Conservation (phyloP, 2,888 invertebrate genomes). For the Lasioglossum oenotherae region DNA sequence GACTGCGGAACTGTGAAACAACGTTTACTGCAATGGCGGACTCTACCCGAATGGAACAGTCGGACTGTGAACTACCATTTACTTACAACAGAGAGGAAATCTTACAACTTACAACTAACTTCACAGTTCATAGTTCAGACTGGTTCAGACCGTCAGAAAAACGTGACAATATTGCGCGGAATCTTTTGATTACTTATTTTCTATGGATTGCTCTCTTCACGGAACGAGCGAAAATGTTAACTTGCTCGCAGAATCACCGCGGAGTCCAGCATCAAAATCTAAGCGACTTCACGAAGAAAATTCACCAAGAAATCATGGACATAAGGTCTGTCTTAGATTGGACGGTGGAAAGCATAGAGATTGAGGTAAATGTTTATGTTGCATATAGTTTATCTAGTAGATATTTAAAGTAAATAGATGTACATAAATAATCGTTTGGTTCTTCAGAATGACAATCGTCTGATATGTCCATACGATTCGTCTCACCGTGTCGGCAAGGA, state of each 20-base stretch:
- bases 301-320: conserved; percentile 64
- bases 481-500: conserved; percentile 84
- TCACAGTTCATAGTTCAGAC: background rate
- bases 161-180: background rate
- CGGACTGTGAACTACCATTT: too few species aligned
- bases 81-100: too few species aligned
- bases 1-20: too few species aligned
- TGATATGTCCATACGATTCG: conserved; percentile 84
- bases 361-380: conserved; percentile 61
- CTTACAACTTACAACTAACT: background rate
- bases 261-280: conserved; percentile 65
- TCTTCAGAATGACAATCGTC: conserved; percentile 76
- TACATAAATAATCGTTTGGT: background rate
- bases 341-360: conserved; percentile 67
- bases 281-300: conserved; percentile 62
- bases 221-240: conserved; percentile 22
- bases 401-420: background rate
- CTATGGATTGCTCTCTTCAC: background rate
- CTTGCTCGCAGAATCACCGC: conserved; percentile 45
- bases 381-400: background rate
- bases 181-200: background rate
- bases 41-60: too few species aligned
- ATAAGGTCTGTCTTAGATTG: conserved; percentile 69
- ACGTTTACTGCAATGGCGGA: too few species aligned
- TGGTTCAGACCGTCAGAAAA: background rate